Evolutionary conservation across 2,888 invertebrate genomes (phyloP).

Genomic region (Pollenia griseotomentosa): DNA sequence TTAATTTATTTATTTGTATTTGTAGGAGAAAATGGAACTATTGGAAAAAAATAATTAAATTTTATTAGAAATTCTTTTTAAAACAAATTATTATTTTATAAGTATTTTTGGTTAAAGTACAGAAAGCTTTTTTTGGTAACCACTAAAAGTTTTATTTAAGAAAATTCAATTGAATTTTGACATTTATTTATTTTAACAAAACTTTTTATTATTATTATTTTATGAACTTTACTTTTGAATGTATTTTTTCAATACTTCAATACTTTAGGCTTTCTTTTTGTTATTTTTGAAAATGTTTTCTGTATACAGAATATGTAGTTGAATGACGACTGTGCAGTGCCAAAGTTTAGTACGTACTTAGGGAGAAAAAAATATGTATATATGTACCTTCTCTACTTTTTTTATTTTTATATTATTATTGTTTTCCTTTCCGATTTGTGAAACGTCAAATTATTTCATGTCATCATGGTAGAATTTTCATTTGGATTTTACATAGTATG

Average conservation of each 20-base stretch:
- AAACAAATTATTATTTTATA: too few species aligned
- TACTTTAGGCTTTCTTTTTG: conserved; percentile 31
- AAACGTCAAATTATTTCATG: conserved; percentile 51
- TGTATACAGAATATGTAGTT: conserved; percentile 22
- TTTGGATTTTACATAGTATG: conserved; percentile 24
- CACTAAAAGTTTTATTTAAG: too few species aligned
- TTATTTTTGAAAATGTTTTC: conserved; percentile 17
- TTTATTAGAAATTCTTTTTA: background rate
- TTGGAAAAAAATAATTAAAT: conserved; percentile 15
- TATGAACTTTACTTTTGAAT: conserved; percentile 12
- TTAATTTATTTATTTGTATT: conserved; percentile 6
- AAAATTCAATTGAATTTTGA: background rate
- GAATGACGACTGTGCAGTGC: conserved; percentile 62
- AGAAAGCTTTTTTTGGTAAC: too few species aligned
- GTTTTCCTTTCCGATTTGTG: conserved; percentile 25
- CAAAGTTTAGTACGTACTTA: conserved; percentile 66
- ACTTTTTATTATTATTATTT: conserved; percentile 11
- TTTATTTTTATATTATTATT: conserved; percentile 27
- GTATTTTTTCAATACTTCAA: conserved; percentile 42
- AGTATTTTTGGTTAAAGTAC: too few species aligned
- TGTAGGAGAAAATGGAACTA: conserved; percentile 29
- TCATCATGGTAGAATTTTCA: conserved; percentile 41
- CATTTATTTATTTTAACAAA: conserved; percentile 16
- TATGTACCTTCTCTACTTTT: background rate
- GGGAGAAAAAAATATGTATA: conserved; percentile 26